phyloP scores from a whole-genome alignment of 2,113 vertebrate genomes.

The Elephas maximus region DNA sequence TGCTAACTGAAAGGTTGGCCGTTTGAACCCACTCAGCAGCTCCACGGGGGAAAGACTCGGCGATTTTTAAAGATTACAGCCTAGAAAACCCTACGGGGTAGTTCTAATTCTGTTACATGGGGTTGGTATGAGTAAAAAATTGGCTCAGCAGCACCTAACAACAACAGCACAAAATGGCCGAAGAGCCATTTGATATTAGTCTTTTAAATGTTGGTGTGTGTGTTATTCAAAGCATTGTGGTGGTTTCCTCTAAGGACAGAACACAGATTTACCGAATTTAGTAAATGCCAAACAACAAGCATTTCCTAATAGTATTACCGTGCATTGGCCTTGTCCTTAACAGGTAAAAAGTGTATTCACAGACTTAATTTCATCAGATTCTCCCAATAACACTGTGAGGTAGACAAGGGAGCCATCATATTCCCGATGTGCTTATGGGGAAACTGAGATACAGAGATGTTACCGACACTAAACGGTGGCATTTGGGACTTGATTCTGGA shows the following conservation, averaged over 20 bases:
- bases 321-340: not conserved
- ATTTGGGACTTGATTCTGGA: not conserved
- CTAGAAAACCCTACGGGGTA: not conserved
- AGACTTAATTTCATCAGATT: not conserved
- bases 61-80: not conserved
- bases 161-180: not conserved
- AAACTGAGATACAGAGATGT: constrained; percentile 35
- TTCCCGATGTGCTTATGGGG: not conserved
- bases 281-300: not conserved
- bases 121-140: not conserved
- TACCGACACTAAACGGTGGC: not conserved
- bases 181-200: constrained; percentile 51
- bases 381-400: not conserved
- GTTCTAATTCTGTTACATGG: not conserved
- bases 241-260: constrained; percentile 52
- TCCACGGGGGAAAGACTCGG: not conserved
- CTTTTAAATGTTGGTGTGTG: constrained; percentile 35
- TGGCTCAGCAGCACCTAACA: not conserved
- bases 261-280: constrained; percentile 14
- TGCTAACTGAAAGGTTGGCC: not conserved
- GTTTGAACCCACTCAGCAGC: not conserved
- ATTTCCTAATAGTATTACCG: constrained; percentile 6
- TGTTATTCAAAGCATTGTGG: constrained; percentile 53
- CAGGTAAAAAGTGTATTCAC: constrained; percentile 5
- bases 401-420: not conserved